Evolutionary conservation across 2,113 vertebrate species (phyloP), one percentile per base, ranked within the genome.

Genomic region (Triplophysa dalaica): DNA sequence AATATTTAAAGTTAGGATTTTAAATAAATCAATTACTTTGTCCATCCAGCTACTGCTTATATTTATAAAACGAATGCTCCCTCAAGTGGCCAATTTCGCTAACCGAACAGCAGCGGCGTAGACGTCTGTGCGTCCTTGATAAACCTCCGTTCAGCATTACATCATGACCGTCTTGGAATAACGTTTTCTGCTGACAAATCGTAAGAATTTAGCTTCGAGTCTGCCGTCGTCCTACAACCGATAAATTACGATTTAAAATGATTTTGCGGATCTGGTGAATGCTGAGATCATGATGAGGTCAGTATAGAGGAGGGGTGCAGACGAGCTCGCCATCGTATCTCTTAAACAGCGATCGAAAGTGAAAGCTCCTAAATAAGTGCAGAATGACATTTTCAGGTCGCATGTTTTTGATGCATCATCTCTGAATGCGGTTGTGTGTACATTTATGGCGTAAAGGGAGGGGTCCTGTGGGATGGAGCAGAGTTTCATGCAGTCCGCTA

Each of bases 401-500:
- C 13, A 45, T 33, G 26, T 65, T 7, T 64, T 38, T 21, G 22
- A 10, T 65, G 11, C 62, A 26, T 77, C 62, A 13, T 33, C 62
- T 54, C 41, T 75, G 72, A 65, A 77, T 50, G 74, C 62, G 74
- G 61, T 52, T 77, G 74, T 77, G 74, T 65, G 43, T 54, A 24
- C 50, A 48, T 76, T 63, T 68, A 61, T 41, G 64, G 60, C 69
- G 75, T 56, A 52, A 68, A 84, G 81, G 82, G 67, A 69, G 65
- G 63, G 64, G 84, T 86, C 89, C 79, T 84, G 89, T 86, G 90
- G 92, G 82, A 95, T 95, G 94, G 94, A 94, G 93, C 80, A 91
- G 77, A 90, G 92, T 87, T 91, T 92, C 84, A 80, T 92, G 86
- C 93, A 90, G 89, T 85, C 92, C 87, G 91, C 92, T 90, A 96